Evolutionary conservation across 2,888 invertebrate genomes (phyloP).

Genomic region (Dolomedes plantarius): DNA sequence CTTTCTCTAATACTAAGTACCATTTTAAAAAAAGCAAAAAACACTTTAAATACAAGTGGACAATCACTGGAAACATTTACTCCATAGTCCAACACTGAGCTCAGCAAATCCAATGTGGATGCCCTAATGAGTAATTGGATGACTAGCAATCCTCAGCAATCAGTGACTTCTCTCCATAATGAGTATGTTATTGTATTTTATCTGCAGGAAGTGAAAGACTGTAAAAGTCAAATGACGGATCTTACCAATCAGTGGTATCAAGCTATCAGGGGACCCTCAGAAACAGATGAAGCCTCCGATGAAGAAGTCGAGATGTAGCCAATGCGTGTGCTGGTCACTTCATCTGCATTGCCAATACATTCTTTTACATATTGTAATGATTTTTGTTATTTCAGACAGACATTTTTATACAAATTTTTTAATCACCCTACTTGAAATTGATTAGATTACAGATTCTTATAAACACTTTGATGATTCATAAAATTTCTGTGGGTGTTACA

Average conservation of each 20-base stretch:
- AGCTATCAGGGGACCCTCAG: conserved; percentile 88
- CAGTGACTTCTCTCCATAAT: too few species aligned
- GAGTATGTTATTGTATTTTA: too few species aligned
- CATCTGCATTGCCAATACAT: neutral
- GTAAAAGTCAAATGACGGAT: conserved; percentile 96
- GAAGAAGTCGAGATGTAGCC: conserved; percentile 65
- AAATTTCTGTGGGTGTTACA: neutral
- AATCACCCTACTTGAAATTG: neutral
- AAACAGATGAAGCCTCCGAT: conserved; percentile 73
- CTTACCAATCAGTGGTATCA: conserved; percentile 98
- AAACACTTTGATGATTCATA: neutral
- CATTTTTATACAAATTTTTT: conserved; percentile 1
- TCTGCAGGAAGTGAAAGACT: conserved; percentile 89
- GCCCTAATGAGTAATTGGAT: too few species aligned
- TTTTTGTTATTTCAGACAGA: neutral
- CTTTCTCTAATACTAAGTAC: too few species aligned
- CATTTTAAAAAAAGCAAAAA: too few species aligned
- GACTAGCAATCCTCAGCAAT: too few species aligned
- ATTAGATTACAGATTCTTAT: too few species aligned
- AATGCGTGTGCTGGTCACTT: neutral
- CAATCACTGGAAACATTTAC: too few species aligned
- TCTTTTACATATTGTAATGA: neutral
- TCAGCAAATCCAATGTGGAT: too few species aligned
- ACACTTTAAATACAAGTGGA: too few species aligned
- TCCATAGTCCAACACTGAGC: too few species aligned